Evolutionary conservation across 2,797 vertebrate genomes (phyloP), one percentile per base, ranked within the genome.

Genomic region (Meriones psammophilus): DNA sequence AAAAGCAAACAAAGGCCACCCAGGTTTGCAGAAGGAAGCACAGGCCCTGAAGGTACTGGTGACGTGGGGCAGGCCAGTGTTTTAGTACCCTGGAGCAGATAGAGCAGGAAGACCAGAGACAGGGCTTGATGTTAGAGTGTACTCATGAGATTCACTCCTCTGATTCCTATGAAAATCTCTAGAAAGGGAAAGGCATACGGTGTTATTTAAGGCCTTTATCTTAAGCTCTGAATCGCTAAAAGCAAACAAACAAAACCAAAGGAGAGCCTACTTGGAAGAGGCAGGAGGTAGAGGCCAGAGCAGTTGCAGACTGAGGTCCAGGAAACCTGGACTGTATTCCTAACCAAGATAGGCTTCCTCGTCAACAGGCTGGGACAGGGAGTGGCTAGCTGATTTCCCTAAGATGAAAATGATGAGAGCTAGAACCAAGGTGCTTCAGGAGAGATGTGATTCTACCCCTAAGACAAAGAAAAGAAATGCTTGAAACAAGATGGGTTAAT

Each of bases 61-160:
- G 94, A 62, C 54, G 60, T 24, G 54, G n/a, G 42, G 28, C 18
- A 36, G 28, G 4, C 54, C 79, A 56, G 24, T 2, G 68, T 62
- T 88, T 94, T 36, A 78, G 58, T 28, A 22, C 42, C 68, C 77
- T 17, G 3, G 0, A 79, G 64, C 87, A 74, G 85, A 80, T 0
- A 94, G 66, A 89, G 64, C 77, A 91, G 88, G 93, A 92, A 50
- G 95, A 26, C 66, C n/a, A n/a, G 88, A 94, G 91, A 73, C 50
- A 56, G 42, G 22, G 5, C 54, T 13, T 94, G 91, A 84, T 46
- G 79, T 56, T n/a, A 71, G 89, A 26, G 24, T 66, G 90, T 83
- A 92, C 94, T 97, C 88, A 92, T 90, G 91, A 84, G 94, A 95
- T 92, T 88, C 92, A 96, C 39, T 42, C 96, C 92, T 97, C 87